These are phyloP conservation scores for Microctonus aethiopoides DNA, from an alignment of 2,888 invertebrate species.

Conservation along the genomic window DNA sequence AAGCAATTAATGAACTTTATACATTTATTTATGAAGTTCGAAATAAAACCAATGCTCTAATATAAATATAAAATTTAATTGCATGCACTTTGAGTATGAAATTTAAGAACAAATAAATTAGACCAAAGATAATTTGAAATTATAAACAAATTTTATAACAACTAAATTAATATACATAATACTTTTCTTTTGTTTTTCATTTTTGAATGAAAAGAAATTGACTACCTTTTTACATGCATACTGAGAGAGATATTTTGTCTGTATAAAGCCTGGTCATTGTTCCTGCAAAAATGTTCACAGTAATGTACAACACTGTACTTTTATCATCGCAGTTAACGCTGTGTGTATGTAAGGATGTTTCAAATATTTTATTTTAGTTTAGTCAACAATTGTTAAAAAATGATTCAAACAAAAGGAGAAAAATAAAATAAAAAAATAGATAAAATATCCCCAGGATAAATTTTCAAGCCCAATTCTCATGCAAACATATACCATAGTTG, in stretches of 20 bases:
- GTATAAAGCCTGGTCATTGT: slow-evolving; percentile 55
- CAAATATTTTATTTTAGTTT: slow-evolving; percentile 27
- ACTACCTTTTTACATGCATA: slow-evolving; percentile 57
- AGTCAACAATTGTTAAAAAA: slow-evolving; percentile 39
- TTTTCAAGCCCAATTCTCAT: slow-evolving; percentile 11
- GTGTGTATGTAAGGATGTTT: neutral
- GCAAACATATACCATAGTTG: slow-evolving; percentile 11
- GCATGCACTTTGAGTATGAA: neutral
- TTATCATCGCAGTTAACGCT: neutral
- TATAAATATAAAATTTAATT: neutral
- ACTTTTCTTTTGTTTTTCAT: slow-evolving; percentile 5
- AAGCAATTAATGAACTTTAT: neutral
- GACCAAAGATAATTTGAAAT: neutral
- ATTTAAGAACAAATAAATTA: slow-evolving; percentile 6
- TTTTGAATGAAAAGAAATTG: slow-evolving; percentile 14
- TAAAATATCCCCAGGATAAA: neutral
- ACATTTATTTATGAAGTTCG: neutral
- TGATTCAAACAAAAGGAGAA: slow-evolving; percentile 20
- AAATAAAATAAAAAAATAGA: neutral
- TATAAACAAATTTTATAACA: neutral
- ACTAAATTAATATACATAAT: slow-evolving; percentile 16
- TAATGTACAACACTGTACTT: slow-evolving; percentile 24
- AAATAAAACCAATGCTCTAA: neutral
- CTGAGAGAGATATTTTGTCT: slow-evolving; percentile 52
- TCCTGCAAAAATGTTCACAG: slow-evolving; percentile 51